Evolutionary conservation across 1,140 invertebrate genomes (phyloP), one percentile per base, ranked within the genome.

Genomic region (Ooceraea biroi): DNA sequence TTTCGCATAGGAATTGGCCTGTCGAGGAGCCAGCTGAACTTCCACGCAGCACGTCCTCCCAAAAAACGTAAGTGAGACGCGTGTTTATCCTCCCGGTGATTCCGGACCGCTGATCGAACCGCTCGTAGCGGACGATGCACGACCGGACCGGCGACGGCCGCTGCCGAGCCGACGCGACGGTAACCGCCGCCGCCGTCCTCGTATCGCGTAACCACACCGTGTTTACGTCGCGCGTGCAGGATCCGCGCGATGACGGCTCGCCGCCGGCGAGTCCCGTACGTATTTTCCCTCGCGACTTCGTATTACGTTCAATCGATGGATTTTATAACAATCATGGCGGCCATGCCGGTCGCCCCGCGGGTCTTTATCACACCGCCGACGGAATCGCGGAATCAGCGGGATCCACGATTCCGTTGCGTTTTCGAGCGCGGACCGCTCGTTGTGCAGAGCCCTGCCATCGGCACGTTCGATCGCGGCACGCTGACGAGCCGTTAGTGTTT

Each of bases 1-100:
- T 94, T 94, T 94, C 94, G 94, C 88, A 92, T 93, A 94, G 93
- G 92, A 94, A 93, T 93, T 93, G 92, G 93, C 91, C 88, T 89
- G 88, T 85, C 83, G 76, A 80, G 84, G 78, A 84, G 87, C 80
- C 72, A 77, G 80, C 61, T 80, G 50, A 57, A 71, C 50, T 74
- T 84, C 55, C 30, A 71, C 69, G 83, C 84, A 87, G 87, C 88
- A 90, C 84, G 63, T 89, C 78, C 55, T 46, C 65, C 65, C 36
- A 17, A 88, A 88, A 91, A 88, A 74, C 82, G 91, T 91, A 57
- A 91, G 90, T 92, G 88, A 88, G 60, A 41, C 48, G 82, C 71
- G 85, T 66, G 82, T 68, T 61, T 73, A 57, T 68, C 11, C 41
- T 25, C 65, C 63, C 78, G 69, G 73, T 83, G 52, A 89, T 22